These are phyloP conservation scores for Agrotis clavis DNA, from an alignment of 2,888 invertebrate species.

Conservation along the genomic window DNA sequence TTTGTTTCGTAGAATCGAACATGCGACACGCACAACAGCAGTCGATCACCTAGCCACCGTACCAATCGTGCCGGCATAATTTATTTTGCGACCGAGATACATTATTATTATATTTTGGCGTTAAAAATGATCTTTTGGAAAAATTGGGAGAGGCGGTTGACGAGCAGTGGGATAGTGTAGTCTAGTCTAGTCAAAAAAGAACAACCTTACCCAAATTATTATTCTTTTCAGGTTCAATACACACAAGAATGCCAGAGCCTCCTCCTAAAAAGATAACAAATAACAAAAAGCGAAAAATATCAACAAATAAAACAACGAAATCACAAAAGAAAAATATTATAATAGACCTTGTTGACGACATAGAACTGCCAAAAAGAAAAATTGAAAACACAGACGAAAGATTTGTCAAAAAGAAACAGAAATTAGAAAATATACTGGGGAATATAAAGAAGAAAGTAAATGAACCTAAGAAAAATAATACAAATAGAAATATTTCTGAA, in stretches of 20 bases:
- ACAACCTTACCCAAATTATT: background rate
- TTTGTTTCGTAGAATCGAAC: no score
- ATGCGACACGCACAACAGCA: no score
- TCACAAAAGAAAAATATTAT: slow-evolving; percentile 3
- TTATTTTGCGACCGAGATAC: no score
- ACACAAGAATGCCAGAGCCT: slow-evolving; percentile 32
- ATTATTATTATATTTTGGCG: no score
- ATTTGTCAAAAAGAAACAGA: slow-evolving; percentile 76
- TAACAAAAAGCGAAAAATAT: slow-evolving; percentile 14
- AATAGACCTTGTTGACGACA: background rate
- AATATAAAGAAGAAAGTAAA: slow-evolving; percentile 73
- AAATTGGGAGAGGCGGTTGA: no score
- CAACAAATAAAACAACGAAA: slow-evolving; percentile 2
- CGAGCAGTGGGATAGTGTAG: no score
- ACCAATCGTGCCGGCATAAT: no score
- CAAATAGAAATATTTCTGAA: slow-evolving; percentile 59
- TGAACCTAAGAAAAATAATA: slow-evolving; percentile 12
- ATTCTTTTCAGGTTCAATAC: slow-evolving; percentile 73
- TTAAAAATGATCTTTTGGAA: no score
- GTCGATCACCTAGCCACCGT: no score
- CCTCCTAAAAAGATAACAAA: background rate
- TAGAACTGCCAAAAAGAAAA: slow-evolving; percentile 33
- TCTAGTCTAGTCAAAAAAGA: no score
- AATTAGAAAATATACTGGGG: slow-evolving; percentile 77
- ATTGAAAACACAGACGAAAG: slow-evolving; percentile 61